Conservation (phyloP, 1,140 invertebrate genomes). For the Scaptomyza montana region DNA sequence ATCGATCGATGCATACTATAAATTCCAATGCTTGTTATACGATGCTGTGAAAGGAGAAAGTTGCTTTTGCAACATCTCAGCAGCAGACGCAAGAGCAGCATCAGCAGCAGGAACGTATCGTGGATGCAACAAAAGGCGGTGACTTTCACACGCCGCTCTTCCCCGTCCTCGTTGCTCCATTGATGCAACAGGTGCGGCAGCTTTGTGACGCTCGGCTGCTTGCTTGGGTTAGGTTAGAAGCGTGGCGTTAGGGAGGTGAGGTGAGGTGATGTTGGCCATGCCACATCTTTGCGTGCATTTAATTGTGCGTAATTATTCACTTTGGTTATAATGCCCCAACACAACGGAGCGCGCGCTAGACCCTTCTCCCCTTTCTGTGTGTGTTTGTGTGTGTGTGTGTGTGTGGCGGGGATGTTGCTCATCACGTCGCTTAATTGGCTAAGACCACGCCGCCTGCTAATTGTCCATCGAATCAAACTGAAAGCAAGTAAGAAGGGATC, state of each 20-base stretch:
- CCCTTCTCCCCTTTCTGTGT: not conserved
- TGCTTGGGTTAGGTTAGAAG: not conserved
- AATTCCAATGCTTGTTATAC: conserved; percentile 27
- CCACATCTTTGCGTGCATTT: conserved; percentile 62
- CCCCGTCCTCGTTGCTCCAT: not conserved
- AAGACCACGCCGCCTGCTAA: conserved; percentile 24
- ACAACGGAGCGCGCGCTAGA: not conserved
- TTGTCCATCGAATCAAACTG: conserved; percentile 6
- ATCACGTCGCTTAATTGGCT: conserved; percentile 53
- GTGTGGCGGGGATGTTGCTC: not conserved
- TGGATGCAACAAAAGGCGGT: conserved; percentile 34
- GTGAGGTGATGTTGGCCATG: conserved; percentile 31
- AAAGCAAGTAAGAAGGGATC: no score
- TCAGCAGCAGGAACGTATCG: conserved; percentile 17
- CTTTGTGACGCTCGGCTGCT: not conserved
- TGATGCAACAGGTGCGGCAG: conserved; percentile 28
- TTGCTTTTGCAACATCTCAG: conserved; percentile 7
- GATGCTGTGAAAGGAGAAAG: conserved; percentile 64
- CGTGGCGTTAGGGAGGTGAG: no score
- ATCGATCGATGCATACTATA: conserved; percentile 36
- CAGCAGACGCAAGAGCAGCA: not conserved
- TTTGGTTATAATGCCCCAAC: conserved; percentile 56
- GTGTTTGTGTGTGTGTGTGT: no score
- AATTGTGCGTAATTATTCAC: conserved; percentile 77
- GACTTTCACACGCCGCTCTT: conserved; percentile 44